phyloP scores from a whole-genome alignment of 2,888 invertebrate genomes.

The Agrochola macilenta region DNA sequence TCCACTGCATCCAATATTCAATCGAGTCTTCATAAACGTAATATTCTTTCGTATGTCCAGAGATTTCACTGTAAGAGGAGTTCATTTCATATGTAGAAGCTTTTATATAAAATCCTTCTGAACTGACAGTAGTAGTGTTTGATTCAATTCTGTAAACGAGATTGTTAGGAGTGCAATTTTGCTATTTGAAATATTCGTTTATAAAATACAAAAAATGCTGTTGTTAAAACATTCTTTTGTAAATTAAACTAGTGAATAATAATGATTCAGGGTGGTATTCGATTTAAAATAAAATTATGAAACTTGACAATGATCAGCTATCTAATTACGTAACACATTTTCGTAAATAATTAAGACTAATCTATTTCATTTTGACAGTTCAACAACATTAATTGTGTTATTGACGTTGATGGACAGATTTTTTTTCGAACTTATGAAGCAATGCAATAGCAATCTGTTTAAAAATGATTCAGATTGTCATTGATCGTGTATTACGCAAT shows the following conservation, averaged over 20 bases:
- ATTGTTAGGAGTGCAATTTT: constrained; percentile 3
- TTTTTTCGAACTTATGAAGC: too few species aligned
- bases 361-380: too few species aligned
- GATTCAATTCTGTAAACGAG: constrained; percentile 48
- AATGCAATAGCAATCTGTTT: too few species aligned
- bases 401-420: too few species aligned
- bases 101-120: constrained; percentile 52
- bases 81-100: constrained; percentile 51
- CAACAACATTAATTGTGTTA: too few species aligned
- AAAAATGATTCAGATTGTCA: too few species aligned
- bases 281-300: not conserved
- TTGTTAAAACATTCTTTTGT: too few species aligned
- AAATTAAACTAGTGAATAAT: not conserved
- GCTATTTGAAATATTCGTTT: constrained; percentile 9
- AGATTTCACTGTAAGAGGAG: constrained; percentile 39
- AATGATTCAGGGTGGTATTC: not conserved
- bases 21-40: constrained; percentile 46
- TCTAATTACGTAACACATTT: too few species aligned
- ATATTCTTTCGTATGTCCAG: constrained; percentile 56
- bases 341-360: too few species aligned
- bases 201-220: not conserved
- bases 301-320: not conserved
- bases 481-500: too few species aligned
- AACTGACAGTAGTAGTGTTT: constrained; percentile 38
- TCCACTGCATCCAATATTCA: constrained; percentile 53